phyloP scores from a whole-genome alignment of 2,113 vertebrate species.

The Ictalurus furcatus region DNA sequence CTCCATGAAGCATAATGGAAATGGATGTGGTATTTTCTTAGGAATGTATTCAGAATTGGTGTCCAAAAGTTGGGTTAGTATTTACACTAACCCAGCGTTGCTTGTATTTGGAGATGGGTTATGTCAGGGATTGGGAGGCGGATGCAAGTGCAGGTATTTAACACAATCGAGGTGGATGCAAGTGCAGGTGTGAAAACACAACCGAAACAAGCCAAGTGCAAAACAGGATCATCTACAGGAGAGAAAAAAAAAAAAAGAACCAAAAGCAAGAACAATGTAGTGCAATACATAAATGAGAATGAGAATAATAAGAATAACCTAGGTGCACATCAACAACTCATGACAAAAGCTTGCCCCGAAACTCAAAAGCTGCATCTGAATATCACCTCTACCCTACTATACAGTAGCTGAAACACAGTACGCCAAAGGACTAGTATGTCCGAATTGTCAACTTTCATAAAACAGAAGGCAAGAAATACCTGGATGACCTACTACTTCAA shows the following conservation, averaged over 20 bases:
- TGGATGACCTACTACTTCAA: too few relatives aligned
- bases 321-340: too few relatives aligned
- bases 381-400: too few relatives aligned
- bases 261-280: too few relatives aligned
- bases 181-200: background rate
- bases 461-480: too few relatives aligned
- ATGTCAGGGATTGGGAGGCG: background rate
- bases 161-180: background rate
- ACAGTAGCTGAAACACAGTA: too few relatives aligned
- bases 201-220: background rate
- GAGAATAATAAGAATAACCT: background rate
- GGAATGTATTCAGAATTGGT: background rate
- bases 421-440: too few relatives aligned
- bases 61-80: background rate
- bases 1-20: background rate
- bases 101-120: background rate
- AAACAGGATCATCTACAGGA: background rate
- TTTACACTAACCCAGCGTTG: background rate
- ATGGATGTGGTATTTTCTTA: background rate
- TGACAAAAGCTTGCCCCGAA: background rate
- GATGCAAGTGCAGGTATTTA: too few relatives aligned
- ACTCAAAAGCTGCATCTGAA: too few relatives aligned
- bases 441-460: too few relatives aligned
- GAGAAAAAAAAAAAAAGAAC: too few relatives aligned
- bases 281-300: background rate